phyloP scores from a whole-genome alignment of 2,888 invertebrate genomes.

The Eutolmus rufibarbis region DNA sequence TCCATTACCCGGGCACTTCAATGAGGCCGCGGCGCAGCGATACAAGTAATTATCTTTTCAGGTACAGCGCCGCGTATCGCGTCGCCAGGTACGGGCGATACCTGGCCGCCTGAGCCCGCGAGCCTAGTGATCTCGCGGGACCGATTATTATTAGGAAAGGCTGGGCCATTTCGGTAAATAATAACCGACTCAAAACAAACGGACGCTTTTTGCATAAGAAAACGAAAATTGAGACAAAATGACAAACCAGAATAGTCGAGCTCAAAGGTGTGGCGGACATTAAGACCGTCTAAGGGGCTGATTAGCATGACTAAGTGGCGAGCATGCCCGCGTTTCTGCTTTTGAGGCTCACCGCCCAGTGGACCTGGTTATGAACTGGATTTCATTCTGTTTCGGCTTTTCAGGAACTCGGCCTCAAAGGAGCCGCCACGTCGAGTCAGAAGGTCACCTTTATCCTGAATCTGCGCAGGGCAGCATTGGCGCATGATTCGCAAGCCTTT shows the following conservation, averaged over 20 bases:
- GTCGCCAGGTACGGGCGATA: not conserved
- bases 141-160: slow-evolving; percentile 24
- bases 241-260: slow-evolving; percentile 26
- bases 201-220: slow-evolving; percentile 23
- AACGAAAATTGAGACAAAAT: slow-evolving; percentile 3
- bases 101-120: not conserved
- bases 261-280: slow-evolving; percentile 7
- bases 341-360: slow-evolving; percentile 26
- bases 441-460: not conserved
- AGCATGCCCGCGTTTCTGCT: slow-evolving; percentile 18
- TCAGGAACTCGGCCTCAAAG: not conserved
- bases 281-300: not conserved
- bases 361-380: not conserved
- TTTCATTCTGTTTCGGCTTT: not conserved
- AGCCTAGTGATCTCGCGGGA: not conserved
- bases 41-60: slow-evolving; percentile 31
- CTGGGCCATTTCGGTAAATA: slow-evolving; percentile 33
- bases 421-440: not conserved
- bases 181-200: slow-evolving; percentile 33
- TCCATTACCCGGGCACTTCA: slow-evolving; percentile 30
- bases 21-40: slow-evolving; percentile 18
- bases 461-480: not conserved
- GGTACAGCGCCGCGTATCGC: not conserved
- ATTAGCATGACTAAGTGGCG: slow-evolving; percentile 37
- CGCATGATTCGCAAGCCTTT: not conserved